Percentiles rank a stretch among this genome's conserved stretches.
phyloP scores from a whole-genome alignment of 2,113 vertebrate species.

The Gobiocypris rarus region DNA sequence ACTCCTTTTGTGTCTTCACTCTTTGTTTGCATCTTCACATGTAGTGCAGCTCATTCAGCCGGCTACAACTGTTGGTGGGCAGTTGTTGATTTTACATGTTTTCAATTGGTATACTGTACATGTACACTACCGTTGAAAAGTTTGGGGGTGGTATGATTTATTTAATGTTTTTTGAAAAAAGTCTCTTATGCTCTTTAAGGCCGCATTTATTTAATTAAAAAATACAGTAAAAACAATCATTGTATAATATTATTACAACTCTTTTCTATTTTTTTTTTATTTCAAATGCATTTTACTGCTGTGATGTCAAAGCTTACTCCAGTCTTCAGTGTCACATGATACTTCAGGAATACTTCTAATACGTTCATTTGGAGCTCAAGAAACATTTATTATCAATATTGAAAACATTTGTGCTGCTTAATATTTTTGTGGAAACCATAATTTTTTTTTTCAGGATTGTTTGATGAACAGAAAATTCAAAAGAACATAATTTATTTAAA shows the following conservation, averaged over 20 bases:
- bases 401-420: not conserved
- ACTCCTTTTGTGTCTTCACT: conserved; percentile 4
- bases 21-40: conserved; percentile 23
- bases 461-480: too few relatives aligned
- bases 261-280: not conserved
- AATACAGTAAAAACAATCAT: not conserved
- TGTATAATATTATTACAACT: not conserved
- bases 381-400: not conserved
- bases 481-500: too few relatives aligned
- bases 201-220: too few relatives aligned
- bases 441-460: too few relatives aligned
- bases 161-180: not conserved
- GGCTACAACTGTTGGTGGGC: conserved; percentile 21
- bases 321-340: too few relatives aligned
- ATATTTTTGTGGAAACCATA: too few relatives aligned
- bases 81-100: conserved; percentile 45
- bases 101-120: conserved; percentile 1
- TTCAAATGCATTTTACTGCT: not conserved
- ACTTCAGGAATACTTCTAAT: not conserved
- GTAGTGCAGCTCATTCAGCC: conserved; percentile 17
- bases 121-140: too few relatives aligned
- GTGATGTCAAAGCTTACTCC: not conserved
- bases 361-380: not conserved
- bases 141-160: not conserved
- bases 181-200: too few relatives aligned